Percentiles rank a stretch among this genome's conserved stretches.
These are phyloP conservation scores for Sebastes elongatus DNA, from an alignment of 2,797 vertebrate genomes.

Conservation along the genomic window DNA sequence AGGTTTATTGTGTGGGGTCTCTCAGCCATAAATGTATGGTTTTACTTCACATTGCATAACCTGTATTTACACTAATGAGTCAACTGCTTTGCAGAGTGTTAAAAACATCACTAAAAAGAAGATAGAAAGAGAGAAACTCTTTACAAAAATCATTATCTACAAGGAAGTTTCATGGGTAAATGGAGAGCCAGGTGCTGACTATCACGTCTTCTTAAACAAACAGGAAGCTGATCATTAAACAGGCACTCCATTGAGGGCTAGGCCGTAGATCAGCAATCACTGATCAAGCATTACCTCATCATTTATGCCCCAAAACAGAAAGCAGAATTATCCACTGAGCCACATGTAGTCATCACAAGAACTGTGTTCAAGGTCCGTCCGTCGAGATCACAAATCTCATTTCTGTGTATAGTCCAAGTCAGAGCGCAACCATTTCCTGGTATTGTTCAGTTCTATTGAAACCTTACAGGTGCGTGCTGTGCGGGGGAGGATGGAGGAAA, in stretches of 20 bases:
- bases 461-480: constrained; percentile 67
- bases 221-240: constrained; percentile 39
- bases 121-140: neutral
- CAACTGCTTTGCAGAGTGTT: neutral
- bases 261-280: neutral
- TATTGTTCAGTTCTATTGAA: constrained; percentile 71
- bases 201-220: neutral
- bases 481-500: constrained; percentile 10
- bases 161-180: neutral
- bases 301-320: constrained; percentile 4
- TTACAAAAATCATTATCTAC: neutral
- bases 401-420: constrained; percentile 23
- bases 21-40: neutral
- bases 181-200: neutral
- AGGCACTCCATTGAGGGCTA: neutral
- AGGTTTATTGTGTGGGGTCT: neutral
- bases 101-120: neutral
- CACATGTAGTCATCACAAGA: neutral
- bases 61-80: neutral
- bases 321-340: neutral
- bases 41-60: neutral
- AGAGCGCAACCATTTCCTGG: constrained; percentile 71
- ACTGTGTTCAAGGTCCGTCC: neutral
- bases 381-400: neutral
- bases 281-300: constrained; percentile 32